Evolutionary conservation across 2,888 invertebrate species (phyloP).

Genomic region (Tromatobia lineatoria): DNA sequence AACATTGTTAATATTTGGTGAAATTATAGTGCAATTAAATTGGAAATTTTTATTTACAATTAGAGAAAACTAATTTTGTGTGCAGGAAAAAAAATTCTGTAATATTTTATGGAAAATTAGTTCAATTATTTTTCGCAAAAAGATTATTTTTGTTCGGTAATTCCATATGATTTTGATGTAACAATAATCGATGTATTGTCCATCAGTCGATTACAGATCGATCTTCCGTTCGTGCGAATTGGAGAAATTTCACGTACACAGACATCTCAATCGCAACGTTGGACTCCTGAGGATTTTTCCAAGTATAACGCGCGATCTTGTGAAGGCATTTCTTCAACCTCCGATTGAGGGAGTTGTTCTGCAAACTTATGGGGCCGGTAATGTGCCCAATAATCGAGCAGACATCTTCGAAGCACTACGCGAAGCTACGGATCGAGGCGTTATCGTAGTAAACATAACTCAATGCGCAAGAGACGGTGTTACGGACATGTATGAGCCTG

Average conservation of each 20-base stretch:
- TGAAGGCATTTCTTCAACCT: slow-evolving; percentile 90
- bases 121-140: no score
- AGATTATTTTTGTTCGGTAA: no score
- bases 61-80: no score
- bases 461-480: slow-evolving; percentile 96
- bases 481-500: slow-evolving; percentile 93
- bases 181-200: slow-evolving; percentile 7
- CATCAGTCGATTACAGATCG: slow-evolving; percentile 88
- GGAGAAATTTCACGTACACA: slow-evolving; percentile 90
- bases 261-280: slow-evolving; percentile 93
- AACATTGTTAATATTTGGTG: no score
- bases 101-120: no score
- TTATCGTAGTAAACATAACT: slow-evolving; percentile 96
- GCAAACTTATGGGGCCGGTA: slow-evolving; percentile 97
- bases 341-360: slow-evolving; percentile 94
- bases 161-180: background rate
- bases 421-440: slow-evolving; percentile 91
- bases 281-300: slow-evolving; percentile 96
- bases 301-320: slow-evolving; percentile 93
- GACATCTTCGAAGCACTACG: slow-evolving; percentile 92
- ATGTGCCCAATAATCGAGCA: slow-evolving; percentile 94
- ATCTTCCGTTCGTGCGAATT: slow-evolving; percentile 89
- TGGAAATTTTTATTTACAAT: no score
- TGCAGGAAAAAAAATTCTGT: no score
- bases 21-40: no score